phyloP scores from a whole-genome alignment of 2,797 vertebrate genomes.

The Cryptoblepharus egeriae region DNA sequence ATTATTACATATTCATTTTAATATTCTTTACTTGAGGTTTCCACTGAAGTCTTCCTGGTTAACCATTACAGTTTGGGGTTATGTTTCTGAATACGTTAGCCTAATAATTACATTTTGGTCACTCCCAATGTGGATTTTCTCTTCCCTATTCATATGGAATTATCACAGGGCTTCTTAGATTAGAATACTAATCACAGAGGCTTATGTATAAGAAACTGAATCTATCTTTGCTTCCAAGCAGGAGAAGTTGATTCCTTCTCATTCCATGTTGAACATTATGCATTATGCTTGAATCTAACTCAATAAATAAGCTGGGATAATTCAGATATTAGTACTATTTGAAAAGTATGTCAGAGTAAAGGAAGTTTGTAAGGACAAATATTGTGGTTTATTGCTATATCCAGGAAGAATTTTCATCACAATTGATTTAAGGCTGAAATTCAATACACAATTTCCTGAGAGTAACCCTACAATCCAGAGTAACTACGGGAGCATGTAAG shows the following conservation, averaged over 20 bases:
- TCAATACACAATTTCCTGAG: not conserved
- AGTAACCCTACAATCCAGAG: no score
- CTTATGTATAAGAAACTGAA: slow-evolving; percentile 9
- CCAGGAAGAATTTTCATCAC: slow-evolving; percentile 8
- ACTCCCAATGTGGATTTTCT: not conserved
- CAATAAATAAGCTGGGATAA: not conserved
- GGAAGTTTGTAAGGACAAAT: not conserved
- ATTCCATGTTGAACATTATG: not conserved
- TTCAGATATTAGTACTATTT: slow-evolving; percentile 25
- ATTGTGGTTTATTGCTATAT: not conserved
- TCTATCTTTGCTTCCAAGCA: not conserved
- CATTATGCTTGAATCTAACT: not conserved
- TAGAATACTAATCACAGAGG: not conserved
- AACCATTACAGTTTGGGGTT: not conserved
- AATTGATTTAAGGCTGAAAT: not conserved
- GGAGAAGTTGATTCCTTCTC: slow-evolving; percentile 9
- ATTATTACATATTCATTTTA: not conserved
- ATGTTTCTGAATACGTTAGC: not conserved
- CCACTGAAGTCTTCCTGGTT: not conserved
- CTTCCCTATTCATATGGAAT: not conserved
- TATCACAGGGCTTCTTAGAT: slow-evolving; percentile 16
- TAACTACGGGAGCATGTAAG: no score
- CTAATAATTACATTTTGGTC: not conserved
- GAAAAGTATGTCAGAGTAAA: not conserved
- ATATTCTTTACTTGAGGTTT: not conserved